Conservation (phyloP, 2,797 vertebrate species). For the Girardinus metallicus region DNA sequence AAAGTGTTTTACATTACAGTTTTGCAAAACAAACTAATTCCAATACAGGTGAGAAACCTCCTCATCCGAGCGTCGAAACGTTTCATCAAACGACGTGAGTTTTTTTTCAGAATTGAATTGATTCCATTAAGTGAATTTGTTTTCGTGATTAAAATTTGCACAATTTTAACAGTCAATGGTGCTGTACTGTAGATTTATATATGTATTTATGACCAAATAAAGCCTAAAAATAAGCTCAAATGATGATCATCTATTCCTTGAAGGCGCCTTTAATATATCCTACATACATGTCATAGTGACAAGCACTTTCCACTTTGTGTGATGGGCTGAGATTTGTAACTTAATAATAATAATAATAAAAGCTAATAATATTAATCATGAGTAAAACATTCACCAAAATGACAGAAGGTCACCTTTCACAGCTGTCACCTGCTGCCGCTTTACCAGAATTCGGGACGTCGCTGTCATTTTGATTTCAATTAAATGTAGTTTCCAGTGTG, state of each 20-base stretch:
- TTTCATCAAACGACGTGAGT: no score
- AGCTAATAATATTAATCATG: background rate
- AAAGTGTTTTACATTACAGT: no score
- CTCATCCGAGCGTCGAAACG: no score
- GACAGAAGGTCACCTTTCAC: constrained; percentile 4
- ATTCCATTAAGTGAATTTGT: no score
- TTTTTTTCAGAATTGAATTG: no score
- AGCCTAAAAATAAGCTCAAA: background rate
- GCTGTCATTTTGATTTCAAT: constrained; percentile 22
- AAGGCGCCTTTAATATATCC: background rate
- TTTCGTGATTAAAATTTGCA: no score
- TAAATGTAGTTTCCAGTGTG: constrained; percentile 4
- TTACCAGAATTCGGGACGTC: background rate
- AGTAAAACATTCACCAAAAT: constrained; percentile 6
- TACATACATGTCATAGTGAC: background rate
- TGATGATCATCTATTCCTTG: background rate
- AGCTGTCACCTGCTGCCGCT: constrained; percentile 21
- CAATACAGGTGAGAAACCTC: no score
- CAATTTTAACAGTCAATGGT: no score
- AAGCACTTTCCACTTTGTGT: background rate
- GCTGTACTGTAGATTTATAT: background rate
- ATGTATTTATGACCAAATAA: background rate
- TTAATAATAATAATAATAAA: background rate
- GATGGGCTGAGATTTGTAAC: constrained; percentile 3
- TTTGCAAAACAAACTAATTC: no score